Evolutionary conservation across 1,140 invertebrate genomes (phyloP).

Genomic region (Scaptomyza montana): DNA sequence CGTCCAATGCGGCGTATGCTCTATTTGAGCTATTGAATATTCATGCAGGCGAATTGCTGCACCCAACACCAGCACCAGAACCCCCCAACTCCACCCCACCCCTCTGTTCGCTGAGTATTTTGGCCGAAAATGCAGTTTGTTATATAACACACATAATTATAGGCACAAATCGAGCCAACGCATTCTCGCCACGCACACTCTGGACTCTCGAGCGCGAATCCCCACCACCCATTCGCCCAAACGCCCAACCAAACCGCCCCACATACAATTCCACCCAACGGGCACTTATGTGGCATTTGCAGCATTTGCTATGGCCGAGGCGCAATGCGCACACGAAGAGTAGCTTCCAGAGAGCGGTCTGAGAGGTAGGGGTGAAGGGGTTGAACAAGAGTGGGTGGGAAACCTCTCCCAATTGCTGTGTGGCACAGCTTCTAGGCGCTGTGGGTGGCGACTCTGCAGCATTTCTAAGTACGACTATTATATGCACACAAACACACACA

Average conservation of each 20-base stretch:
- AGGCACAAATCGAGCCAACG: constrained; percentile 78
- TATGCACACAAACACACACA: constrained; percentile 43
- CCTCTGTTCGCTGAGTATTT: constrained; percentile 49
- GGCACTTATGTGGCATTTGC: constrained; percentile 79
- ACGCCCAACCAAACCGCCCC: background rate
- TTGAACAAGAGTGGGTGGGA: too few species aligned
- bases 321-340: constrained; percentile 55
- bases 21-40: constrained; percentile 80
- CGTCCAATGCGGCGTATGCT: constrained; percentile 69
- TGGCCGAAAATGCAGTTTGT: constrained; percentile 75
- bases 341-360: background rate
- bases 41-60: constrained; percentile 61
- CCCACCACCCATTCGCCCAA: too few species aligned
- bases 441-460: constrained; percentile 35
- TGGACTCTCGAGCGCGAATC: constrained; percentile 33
- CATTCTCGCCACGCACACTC: constrained; percentile 68
- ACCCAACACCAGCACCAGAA: background rate
- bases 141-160: constrained; percentile 83
- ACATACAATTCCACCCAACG: constrained; percentile 44
- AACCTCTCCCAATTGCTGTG: background rate
- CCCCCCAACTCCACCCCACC: background rate
- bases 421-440: constrained; percentile 40
- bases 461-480: constrained; percentile 73
- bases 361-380: background rate
- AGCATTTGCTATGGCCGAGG: constrained; percentile 64